Base-by-base conservation (phyloP, 2,113 vertebrate species). In the Pluvialis apricaria region DNA sequence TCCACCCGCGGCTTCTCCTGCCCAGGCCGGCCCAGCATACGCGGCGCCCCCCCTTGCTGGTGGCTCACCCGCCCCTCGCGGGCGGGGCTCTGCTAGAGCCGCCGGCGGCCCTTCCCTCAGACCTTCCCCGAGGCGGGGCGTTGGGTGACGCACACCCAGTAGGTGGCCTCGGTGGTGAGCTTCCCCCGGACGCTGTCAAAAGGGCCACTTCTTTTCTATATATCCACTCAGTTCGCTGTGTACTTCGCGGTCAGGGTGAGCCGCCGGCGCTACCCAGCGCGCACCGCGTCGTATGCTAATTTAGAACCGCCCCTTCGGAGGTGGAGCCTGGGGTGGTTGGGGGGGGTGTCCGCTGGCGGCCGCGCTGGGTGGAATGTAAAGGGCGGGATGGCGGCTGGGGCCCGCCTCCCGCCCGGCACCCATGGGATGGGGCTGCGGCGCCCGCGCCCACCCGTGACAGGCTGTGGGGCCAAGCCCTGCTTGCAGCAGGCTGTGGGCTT, bases 191-290 rank as follows among this genome's bases (percentile, higher is more conserved):
- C 93, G 29, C 17, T 51, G 9, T 3, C n/a, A 12, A 11, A 18
- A 17, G 0, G 3, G 49, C 49, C 1, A 0, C 5, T 5, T 7
- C 2, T 4, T 5, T 5, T 7, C 12, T 0, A 1, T 32, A 88
- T 89, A 76, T 10, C n/a, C 0, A 0, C 0, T 0, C 0, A 0
- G 0, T 0, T 0, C 0, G 0, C 0, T 0, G 0, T 2, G 0
- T 0, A 0, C 22, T 12, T 20, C 0, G 0, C 2, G 25, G 0
- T n/a, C 3, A 95, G 20, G 92, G 94, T 6, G 90, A 95, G 57
- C 0, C 0, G 6, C 3, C 14, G 42, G 26, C 3, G 6, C 1
- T 54, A 40, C 86, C 94, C 94, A 19, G 66, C 0, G 11, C 0
- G 66, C 90, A 36, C 7, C 1, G 76, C 52, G 52, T 0, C 0